Conservation (phyloP, 2,113 vertebrate genomes). For the Motacilla tschutschensis region DNA sequence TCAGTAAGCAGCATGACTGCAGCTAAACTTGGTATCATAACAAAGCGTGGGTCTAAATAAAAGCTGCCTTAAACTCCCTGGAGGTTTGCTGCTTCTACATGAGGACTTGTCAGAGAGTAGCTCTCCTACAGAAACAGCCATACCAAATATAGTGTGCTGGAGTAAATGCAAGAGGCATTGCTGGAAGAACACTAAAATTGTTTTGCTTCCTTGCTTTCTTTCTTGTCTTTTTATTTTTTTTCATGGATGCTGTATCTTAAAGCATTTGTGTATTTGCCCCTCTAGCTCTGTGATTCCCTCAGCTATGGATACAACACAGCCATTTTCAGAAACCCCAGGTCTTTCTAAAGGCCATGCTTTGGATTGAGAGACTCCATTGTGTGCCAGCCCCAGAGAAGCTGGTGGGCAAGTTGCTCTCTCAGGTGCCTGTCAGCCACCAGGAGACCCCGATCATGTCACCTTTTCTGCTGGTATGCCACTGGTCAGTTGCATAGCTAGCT, state of each 20-base stretch:
- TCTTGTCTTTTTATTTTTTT: neutral
- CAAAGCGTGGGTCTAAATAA: constrained; percentile 7
- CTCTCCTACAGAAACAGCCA: constrained; percentile 14
- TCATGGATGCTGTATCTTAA: neutral
- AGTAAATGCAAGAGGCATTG: neutral
- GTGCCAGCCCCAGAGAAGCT: neutral
- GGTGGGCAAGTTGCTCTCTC: neutral
- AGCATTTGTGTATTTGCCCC: neutral
- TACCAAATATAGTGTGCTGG: neutral
- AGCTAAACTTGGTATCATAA: constrained; percentile 32
- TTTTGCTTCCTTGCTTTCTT: neutral
- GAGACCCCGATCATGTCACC: neutral
- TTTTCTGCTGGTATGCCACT: neutral
- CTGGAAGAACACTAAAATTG: neutral
- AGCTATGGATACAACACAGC: neutral
- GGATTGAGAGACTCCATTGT: fast-evolving
- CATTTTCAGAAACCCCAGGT: neutral
- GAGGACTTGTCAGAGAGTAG: constrained; percentile 5
- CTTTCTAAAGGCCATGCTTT: neutral
- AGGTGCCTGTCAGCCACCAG: neutral
- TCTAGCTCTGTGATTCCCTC: neutral
- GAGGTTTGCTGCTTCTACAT: neutral
- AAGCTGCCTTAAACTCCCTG: constrained; percentile 7
- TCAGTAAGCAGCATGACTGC: neutral
- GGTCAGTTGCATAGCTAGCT: neutral